Base-by-base conservation (phyloP, 2,113 vertebrate species). In the Halcyon senegalensis region DNA sequence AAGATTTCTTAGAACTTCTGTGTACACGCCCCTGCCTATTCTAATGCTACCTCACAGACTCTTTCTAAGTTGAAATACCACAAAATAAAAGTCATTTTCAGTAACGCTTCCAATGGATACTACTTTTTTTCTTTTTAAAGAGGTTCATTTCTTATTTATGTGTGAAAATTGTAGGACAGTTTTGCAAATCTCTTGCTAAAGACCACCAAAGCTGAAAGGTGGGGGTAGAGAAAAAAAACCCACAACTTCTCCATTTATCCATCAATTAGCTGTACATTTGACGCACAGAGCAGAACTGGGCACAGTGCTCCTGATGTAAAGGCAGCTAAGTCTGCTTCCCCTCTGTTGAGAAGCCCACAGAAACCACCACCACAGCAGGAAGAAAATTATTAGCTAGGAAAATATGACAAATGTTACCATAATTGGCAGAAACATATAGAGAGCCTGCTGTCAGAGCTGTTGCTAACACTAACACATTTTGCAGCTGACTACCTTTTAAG, bases 351-450 rank as follows among this genome's bases (percentile, higher is more conserved):
- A 85, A 90, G 44, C 43, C 69, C 84, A 89, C 60, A 92, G 80
- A 89, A 96, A 94, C 35, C 96, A 74, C 72, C 1, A 74, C 46
- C 28, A 60, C 2, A 64, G 80, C 72, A 90, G 62, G 77, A 89
- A 93, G 75, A 92, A 89, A 92, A 89, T 12, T 53, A 94, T 85
- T 89, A 84, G 72, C 70, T 48, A 95, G 89, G 90, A 90, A 96
- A 97, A 92, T 69, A 94, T 90, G 92, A 96, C 88, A 94, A 95
- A 81, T 72, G 28, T 84, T 92, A 90, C 90, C 77, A 68, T 90
- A 92, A 95, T 58, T 92, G 92, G 90, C 77, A 96, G 73, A 75
- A 87, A 17, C 60, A 44, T 20, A 93, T 3, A 95, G 51, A 11
- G 8, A 81, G 64, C 18, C 39, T 75, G 51, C 51, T 94, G 76